phyloP scores from a whole-genome alignment of 2,113 vertebrate species.

The Eleginops maclovinus region DNA sequence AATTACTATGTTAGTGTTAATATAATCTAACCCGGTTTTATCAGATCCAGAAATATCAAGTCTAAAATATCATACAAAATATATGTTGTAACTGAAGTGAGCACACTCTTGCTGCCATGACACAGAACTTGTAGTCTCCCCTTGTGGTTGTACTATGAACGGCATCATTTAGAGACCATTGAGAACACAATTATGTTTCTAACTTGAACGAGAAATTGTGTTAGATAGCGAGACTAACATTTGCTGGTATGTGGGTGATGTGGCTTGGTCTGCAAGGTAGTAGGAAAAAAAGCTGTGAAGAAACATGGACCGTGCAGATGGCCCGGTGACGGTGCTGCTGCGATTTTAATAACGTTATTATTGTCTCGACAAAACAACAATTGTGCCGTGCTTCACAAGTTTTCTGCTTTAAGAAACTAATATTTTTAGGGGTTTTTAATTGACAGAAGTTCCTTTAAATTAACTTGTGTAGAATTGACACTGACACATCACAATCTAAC shows the following conservation, averaged over 20 bases:
- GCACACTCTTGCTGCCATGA: not conserved
- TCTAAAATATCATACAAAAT: not conserved
- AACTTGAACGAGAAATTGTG: not conserved
- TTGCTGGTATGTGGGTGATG: slow-evolving; percentile 34
- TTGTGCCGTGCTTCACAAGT: slow-evolving; percentile 12
- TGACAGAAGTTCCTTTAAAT: too few relatives aligned
- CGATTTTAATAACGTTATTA: slow-evolving; percentile 6
- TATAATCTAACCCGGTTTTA: not conserved
- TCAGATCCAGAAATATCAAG: not conserved
- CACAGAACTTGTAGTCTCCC: not conserved
- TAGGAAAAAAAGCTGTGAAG: slow-evolving; percentile 44
- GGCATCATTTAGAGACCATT: not conserved
- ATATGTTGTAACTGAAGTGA: not conserved
- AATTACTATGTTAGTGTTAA: too few relatives aligned
- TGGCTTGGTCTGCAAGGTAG: slow-evolving; percentile 12
- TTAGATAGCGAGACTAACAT: slow-evolving; percentile 30
- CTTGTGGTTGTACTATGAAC: slow-evolving; percentile 11
- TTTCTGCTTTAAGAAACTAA: not conserved
- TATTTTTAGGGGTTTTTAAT: too few relatives aligned
- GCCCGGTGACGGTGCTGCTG: slow-evolving; percentile 22
- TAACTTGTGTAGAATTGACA: not conserved
- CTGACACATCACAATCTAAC: not conserved
- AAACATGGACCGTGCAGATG: slow-evolving; percentile 37
- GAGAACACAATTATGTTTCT: not conserved
- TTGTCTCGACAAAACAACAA: slow-evolving; percentile 14